A percentile compares a stretch with the other conserved stretches of the same genome.
Conservation (phyloP, 2,888 invertebrate species). For the Kryphioiulus occultus region DNA sequence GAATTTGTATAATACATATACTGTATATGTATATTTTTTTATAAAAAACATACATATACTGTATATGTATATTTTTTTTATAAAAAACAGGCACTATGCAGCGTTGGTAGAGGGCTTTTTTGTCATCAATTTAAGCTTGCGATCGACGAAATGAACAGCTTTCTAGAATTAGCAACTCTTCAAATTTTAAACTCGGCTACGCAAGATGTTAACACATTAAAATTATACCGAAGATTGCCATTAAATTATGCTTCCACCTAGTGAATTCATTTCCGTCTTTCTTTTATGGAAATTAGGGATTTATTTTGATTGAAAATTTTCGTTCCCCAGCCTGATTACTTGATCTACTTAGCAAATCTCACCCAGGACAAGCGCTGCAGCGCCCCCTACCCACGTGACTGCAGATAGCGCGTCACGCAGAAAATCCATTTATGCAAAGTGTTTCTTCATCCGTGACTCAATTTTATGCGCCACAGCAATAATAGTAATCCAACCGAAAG, state of each 20-base stretch:
- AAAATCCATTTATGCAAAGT: conserved; percentile 26
- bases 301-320: neutral
- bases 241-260: neutral
- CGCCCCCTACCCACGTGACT: neutral
- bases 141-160: neutral
- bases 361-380: neutral
- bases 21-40: too few species aligned
- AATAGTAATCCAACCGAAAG: neutral
- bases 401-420: neutral
- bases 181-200: neutral
- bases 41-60: too few species aligned
- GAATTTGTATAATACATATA: too few species aligned
- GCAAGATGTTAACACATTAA: neutral
- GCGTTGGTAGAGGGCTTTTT: too few species aligned
- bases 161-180: neutral
- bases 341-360: neutral
- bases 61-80: too few species aligned
- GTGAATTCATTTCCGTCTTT: conserved; percentile 9
- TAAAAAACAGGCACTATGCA: too few species aligned
- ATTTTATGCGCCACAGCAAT: conserved; percentile 25
- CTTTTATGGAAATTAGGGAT: conserved; percentile 20
- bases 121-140: neutral
- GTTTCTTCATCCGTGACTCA: conserved; percentile 25
- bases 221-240: neutral
- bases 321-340: neutral